Conservation (phyloP, 2,113 vertebrate species). For the Mirounga angustirostris region DNA sequence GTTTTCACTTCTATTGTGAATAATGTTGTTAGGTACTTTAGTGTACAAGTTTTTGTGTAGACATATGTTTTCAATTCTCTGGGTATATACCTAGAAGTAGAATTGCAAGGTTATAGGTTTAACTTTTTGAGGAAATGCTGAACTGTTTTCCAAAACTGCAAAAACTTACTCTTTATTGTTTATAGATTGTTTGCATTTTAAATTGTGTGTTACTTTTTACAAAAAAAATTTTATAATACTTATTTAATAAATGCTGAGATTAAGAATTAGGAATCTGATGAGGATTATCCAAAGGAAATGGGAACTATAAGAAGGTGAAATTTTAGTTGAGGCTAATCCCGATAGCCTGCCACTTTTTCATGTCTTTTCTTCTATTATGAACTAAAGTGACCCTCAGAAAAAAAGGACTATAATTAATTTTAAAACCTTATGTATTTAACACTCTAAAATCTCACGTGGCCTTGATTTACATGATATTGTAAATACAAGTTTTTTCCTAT, state of each 20-base stretch:
- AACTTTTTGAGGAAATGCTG: not conserved
- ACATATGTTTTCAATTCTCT: not conserved
- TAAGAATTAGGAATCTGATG: conserved; percentile 48
- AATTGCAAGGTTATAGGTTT: not conserved
- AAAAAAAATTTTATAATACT: not conserved
- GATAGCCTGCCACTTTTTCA: not conserved
- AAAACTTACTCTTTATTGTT: not conserved
- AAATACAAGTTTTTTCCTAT: not conserved
- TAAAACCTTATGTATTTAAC: conserved; percentile 25
- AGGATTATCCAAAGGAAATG: conserved; percentile 38
- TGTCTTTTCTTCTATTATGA: not conserved
- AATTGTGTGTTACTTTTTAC: not conserved
- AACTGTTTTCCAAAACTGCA: not conserved
- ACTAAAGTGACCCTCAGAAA: not conserved
- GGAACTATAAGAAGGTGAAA: not conserved
- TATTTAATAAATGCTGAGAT: conserved; percentile 59
- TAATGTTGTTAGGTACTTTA: not conserved
- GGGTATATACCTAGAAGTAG: not conserved
- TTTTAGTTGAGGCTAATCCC: conserved; percentile 5
- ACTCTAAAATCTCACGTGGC: not conserved
- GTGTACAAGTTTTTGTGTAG: not conserved
- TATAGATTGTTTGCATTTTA: not conserved
- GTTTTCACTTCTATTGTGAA: not conserved
- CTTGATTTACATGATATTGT: conserved; percentile 14
- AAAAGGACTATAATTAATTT: conserved; percentile 48